phyloP scores from a whole-genome alignment of 2,888 invertebrate species.

The Lordiphosa fenestrarum region DNA sequence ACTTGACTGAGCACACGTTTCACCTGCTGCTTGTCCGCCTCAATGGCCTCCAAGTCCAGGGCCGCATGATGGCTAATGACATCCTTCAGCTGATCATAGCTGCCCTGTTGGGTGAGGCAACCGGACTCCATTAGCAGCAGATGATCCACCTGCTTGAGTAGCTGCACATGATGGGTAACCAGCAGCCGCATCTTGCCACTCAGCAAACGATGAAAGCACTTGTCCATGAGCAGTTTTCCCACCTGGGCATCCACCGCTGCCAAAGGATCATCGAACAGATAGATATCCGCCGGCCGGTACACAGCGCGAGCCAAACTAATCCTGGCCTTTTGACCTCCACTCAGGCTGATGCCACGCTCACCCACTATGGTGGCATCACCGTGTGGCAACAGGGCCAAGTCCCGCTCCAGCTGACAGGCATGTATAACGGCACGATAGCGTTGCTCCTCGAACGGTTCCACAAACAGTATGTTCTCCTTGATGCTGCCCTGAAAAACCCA shows the following conservation, averaged over 20 bases:
- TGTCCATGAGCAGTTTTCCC: slow-evolving; percentile 87
- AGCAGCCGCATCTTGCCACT: slow-evolving; percentile 85
- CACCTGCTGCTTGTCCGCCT: slow-evolving; percentile 57
- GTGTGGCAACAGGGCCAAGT: slow-evolving; percentile 83
- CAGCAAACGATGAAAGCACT: slow-evolving; percentile 84
- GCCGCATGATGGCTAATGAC: slow-evolving; percentile 81
- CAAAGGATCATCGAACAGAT: slow-evolving; percentile 88
- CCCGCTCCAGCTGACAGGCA: slow-evolving; percentile 84
- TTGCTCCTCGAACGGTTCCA: slow-evolving; percentile 84
- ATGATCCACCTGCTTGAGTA: slow-evolving; percentile 82
- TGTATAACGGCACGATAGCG: slow-evolving; percentile 81
- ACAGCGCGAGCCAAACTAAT: slow-evolving; percentile 88
- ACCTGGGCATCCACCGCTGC: slow-evolving; percentile 89
- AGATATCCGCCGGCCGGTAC: slow-evolving; percentile 87
- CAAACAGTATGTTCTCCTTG: slow-evolving; percentile 95
- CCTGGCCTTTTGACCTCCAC: slow-evolving; percentile 88
- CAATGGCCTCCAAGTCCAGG: slow-evolving; percentile 63
- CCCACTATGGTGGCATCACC: slow-evolving; percentile 82
- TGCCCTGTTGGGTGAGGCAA: slow-evolving; percentile 72
- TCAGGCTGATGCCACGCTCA: slow-evolving; percentile 86
- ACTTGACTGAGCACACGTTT: slow-evolving; percentile 70
- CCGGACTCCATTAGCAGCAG: slow-evolving; percentile 82
- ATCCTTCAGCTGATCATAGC: slow-evolving; percentile 80
- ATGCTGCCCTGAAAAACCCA: slow-evolving; percentile 91
- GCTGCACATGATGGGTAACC: slow-evolving; percentile 86